phyloP scores from a whole-genome alignment of 2,797 vertebrate species.

The Cheirogaleus major region DNA sequence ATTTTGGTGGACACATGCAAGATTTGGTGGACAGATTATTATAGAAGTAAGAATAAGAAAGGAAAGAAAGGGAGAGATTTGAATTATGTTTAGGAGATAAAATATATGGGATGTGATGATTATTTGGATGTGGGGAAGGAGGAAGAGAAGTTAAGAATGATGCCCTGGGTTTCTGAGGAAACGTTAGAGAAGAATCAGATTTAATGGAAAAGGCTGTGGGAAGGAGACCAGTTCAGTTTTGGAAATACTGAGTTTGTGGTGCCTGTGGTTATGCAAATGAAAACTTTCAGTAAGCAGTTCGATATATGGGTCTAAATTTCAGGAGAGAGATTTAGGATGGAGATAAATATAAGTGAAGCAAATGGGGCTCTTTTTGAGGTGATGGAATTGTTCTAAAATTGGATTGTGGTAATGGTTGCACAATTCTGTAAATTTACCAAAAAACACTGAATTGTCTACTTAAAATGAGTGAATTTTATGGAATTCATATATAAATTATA shows the following conservation, averaged over 20 bases:
- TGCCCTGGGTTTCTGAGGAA: not conserved
- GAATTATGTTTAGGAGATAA: slow-evolving; percentile 34
- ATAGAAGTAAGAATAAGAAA: not conserved
- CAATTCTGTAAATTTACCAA: slow-evolving; percentile 11
- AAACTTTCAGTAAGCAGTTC: slow-evolving; percentile 14
- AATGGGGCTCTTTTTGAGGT: not conserved
- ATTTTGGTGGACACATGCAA: slow-evolving; percentile 7
- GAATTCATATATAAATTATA: not conserved
- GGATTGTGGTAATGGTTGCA: not conserved
- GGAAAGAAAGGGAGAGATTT: not conserved
- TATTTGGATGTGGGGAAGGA: not conserved
- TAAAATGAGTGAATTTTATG: not conserved
- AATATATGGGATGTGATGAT: slow-evolving; percentile 31
- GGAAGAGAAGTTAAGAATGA: slow-evolving; percentile 12
- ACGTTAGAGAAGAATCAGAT: not conserved
- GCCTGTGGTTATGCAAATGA: not conserved
- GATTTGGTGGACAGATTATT: not conserved
- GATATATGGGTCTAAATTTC: slow-evolving; percentile 27
- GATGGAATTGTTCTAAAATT: slow-evolving; percentile 38
- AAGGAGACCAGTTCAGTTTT: not conserved
- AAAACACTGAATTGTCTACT: not conserved
- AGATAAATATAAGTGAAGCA: slow-evolving; percentile 2
- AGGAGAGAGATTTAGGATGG: not conserved
- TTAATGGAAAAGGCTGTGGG: not conserved
- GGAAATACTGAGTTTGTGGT: slow-evolving; percentile 2